Evolutionary conservation across 2,888 invertebrate species (phyloP), one percentile per base, ranked within the genome.

Genomic region (Biston betularia): DNA sequence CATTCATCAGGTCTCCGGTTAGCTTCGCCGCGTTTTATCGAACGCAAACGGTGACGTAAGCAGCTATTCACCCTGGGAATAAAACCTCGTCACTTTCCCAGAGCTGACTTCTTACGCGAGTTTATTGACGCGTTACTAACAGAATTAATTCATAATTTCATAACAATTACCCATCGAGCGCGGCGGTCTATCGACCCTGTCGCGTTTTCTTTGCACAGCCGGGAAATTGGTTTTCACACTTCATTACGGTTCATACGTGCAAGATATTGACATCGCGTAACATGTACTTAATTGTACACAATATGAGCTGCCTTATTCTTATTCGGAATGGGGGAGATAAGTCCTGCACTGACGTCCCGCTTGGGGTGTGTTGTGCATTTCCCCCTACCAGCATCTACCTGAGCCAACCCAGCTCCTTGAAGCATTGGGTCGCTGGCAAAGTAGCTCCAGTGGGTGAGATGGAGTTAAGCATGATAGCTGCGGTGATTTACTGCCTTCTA

Each of bases 201-300:
- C 71, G 62, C 72, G 24, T 71, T 72, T 71, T 71, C 68, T 72
- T 74, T 68, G 59, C 70, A 68, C 69, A 69, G 68, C 62, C 69
- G 67, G 67, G 58, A 63, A 67, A 55, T 68, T 58, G 56, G 63
- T 66, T 70, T 69, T 72, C 68, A 72, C 70, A 65, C 69, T 56
- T 64, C 58, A 70, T 73, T 71, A 33, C 52, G 45, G 33, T 57
- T 59, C 35, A 49, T 40, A 63, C 50, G 46, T 45, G 34, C 50
- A 48, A 34, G 38, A 35, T 63, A 58, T 40, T 56, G 15, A 42
- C 42, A 52, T n/a, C 12, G n/a, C 15, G 48, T 24, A 54, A 8
- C 33, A 15, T n/a, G 11, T 24, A n/a, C 54, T 33, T 62, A 38
- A 50, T 40, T 56, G 33, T 35, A 55, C 24, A 24, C 24, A 24